Conservation (phyloP, 2,113 vertebrate species). For the Bos indicus region DNA sequence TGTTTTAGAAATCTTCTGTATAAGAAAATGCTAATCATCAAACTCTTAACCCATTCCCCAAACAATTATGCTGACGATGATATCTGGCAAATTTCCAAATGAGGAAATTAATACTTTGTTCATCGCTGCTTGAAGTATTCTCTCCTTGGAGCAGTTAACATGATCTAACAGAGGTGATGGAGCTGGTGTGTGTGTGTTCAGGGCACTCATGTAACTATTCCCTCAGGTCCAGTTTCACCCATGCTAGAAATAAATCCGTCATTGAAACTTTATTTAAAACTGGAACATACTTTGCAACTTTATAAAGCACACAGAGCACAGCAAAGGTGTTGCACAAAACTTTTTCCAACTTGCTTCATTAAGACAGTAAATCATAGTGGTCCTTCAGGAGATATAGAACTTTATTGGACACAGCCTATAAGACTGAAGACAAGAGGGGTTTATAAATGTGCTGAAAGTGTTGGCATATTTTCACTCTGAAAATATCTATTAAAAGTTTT, state of each 20-base stretch:
- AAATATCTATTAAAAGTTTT: not conserved
- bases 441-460: not conserved
- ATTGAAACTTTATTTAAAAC: not conserved
- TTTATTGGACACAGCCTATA: not conserved
- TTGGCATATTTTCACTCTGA: not conserved
- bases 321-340: not conserved
- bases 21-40: not conserved
- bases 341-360: conserved; percentile 6
- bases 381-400: not conserved
- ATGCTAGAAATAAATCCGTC: not conserved
- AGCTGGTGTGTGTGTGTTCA: not conserved
- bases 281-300: not conserved
- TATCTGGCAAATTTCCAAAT: not conserved
- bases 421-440: not conserved
- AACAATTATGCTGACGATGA: not conserved
- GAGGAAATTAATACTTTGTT: not conserved
- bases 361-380: not conserved
- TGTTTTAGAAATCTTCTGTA: not conserved
- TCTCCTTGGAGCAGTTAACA: not conserved
- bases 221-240: not conserved
- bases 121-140: not conserved
- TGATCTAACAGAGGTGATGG: not conserved
- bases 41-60: not conserved
- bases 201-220: not conserved
- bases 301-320: not conserved